A percentile compares a stretch with the other conserved stretches of the same genome.
These are phyloP conservation scores for Hyalella azteca DNA, from an alignment of 2,888 invertebrate genomes.

Conservation along the genomic window DNA sequence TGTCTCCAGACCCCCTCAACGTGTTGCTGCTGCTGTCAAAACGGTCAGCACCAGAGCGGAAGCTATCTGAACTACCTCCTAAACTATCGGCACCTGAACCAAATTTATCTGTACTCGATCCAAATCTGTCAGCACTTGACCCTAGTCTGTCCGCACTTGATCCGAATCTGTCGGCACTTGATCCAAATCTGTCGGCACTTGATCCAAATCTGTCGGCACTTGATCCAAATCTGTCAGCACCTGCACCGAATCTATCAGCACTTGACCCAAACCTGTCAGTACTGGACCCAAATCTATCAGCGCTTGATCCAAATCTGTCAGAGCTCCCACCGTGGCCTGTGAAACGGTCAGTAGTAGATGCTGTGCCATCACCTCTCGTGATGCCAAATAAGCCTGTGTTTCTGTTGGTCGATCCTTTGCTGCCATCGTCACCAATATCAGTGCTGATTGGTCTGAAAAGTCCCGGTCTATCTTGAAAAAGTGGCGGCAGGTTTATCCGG, in stretches of 20 bases:
- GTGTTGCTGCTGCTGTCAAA: conserved; percentile 9
- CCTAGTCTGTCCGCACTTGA: neutral
- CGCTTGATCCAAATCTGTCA: neutral
- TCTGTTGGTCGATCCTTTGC: neutral
- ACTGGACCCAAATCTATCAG: neutral
- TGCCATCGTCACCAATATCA: conserved; percentile 25
- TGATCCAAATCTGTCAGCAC: neutral
- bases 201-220: neutral
- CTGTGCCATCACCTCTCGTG: neutral
- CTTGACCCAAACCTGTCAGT: neutral
- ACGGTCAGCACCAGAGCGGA: conserved; percentile 5
- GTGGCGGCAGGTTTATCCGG: neutral
- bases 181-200: neutral
- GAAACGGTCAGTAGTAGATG: neutral
- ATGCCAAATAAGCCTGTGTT: conserved; percentile 7
- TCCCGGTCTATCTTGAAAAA: conserved; percentile 27
- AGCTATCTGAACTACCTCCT: conserved; percentile 17
- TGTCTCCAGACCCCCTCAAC: conserved; percentile 4
- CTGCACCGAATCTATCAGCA: neutral
- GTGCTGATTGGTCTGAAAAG: conserved; percentile 42
- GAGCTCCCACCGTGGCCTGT: neutral
- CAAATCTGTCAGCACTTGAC: neutral
- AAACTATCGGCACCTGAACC: neutral
- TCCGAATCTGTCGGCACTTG: neutral
- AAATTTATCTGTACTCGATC: neutral